Evolutionary conservation across 53 echinoderm and acorn worm species (phyloP).

Genomic region (Hippasteria phrygiana): DNA sequence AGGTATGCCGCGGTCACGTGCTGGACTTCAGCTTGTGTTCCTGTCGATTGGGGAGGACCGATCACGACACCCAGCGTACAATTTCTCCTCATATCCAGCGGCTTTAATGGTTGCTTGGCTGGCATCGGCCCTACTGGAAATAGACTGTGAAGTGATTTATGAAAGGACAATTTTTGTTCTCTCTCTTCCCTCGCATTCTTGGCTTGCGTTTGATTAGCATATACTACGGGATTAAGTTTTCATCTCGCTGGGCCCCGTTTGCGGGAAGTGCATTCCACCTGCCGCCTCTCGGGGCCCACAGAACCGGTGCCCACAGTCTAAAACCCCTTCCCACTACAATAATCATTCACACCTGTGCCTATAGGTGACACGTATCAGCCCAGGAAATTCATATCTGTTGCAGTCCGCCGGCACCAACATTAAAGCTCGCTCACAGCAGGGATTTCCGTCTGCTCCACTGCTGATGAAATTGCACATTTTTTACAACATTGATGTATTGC

Average conservation of each 20-base stretch:
- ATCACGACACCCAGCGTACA: background rate
- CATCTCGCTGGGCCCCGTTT: background rate
- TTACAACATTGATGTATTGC: too few relatives aligned
- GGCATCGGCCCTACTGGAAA: background rate
- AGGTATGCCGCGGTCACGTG: background rate
- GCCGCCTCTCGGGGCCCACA: background rate
- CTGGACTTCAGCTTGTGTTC: too few relatives aligned
- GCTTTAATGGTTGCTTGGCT: background rate
- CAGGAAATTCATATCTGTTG: background rate
- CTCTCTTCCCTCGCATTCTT: background rate
- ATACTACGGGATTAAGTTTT: background rate
- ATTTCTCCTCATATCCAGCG: background rate
- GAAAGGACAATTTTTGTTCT: background rate
- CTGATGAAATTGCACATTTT: too few relatives aligned
- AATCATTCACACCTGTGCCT: constrained; percentile 13
- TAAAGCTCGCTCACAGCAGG: too few relatives aligned
- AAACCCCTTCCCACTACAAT: background rate
- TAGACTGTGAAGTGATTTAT: background rate
- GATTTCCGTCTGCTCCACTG: too few relatives aligned
- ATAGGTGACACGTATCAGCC: background rate
- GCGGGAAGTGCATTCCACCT: background rate
- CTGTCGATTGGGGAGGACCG: too few relatives aligned
- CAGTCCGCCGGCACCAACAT: background rate
- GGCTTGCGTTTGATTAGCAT: background rate
- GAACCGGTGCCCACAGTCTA: background rate